Base-by-base conservation (phyloP, 1,140 invertebrate species). In the Gonioctena quinquepunctata region DNA sequence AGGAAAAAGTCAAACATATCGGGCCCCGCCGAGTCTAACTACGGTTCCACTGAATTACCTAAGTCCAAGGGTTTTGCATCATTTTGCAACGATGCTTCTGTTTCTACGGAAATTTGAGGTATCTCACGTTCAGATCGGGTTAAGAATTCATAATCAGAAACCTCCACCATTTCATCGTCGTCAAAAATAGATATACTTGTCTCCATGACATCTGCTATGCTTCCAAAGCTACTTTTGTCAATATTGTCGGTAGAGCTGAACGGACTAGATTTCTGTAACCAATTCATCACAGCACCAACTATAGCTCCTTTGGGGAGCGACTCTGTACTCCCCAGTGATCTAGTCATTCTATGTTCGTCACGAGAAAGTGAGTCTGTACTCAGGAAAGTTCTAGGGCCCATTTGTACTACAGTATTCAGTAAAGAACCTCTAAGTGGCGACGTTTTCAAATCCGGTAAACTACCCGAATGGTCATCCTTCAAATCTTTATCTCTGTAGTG, bases 1-100 rank as follows among this genome's bases (percentile, higher is more conserved):
- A 73, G 68, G 73, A 74, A n/a, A 70, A 70, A 74, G 68, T 78
- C 77, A 77, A 76, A 78, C 79, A 80, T 77, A 79, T 80, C 78
- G 80, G 80, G 80, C 76, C 76, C 78, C 69, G 67, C 28, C 57
- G 69, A 68, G 63, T 72, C 68, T 72, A 59, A 18, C 22, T 27
- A 54, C n/a, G 22, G 19, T 18, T 54, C 52, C 19, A 54, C 52
- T 54, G 19, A 54, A 18, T 54, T 54, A 54, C 52, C 52, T 54
- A 54, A 54, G 13, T 13, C 1, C 18, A n/a, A n/a, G n/a, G n/a
- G n/a, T n/a, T n/a, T n/a, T n/a, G n/a, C n/a, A n/a, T n/a, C n/a
- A n/a, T n/a, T n/a, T n/a, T n/a, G n/a, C n/a, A n/a, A n/a, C n/a
- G n/a, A n/a, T n/a, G n/a, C n/a, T n/a, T n/a, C n/a, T n/a, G n/a